Base-by-base conservation (phyloP, 2,888 invertebrate species). In the Lithophane semibrunnea region DNA sequence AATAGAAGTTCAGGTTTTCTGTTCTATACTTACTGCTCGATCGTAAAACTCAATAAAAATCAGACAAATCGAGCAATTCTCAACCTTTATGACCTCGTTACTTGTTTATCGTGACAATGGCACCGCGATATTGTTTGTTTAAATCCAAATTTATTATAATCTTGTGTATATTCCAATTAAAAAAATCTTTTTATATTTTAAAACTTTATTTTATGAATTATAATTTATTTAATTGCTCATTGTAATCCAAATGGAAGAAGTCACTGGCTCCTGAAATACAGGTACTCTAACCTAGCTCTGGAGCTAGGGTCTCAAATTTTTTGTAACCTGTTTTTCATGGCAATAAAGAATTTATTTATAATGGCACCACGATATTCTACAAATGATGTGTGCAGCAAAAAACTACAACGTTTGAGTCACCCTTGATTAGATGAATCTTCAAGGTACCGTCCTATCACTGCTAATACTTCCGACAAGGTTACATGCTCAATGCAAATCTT, bases 381-480 rank as follows among this genome's bases (percentile, higher is more conserved):
- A 21, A 73, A 44, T 21, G 44, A 16, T 18, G 12, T 75, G 29
- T n/a, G 13, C 16, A 47, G 4, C 10, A 75, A 29, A 75, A 47
- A 61, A 37, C 24, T 54, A 44, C 42, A 76, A 49, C 13, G 56
- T 61, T 82, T 82, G 44, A 49, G 12, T 76, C 63, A 63, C 16
- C 16, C 56, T 63, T 70, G 56, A 60, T 75, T 84, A 71, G 42
- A 67, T 44, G 37, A 56, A 54, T 64, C 49, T 37, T 75, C 64
- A 72, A 73, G 68, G 61, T n/a, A 24, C 49, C 67, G 54, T 79
- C 24, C 64, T 58, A 68, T 70, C 52, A 54, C 61, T 44, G 12
- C n/a, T 67, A 67, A 75, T 75, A 61, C 21, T 64, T 82, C 85
- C 77, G 63, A 82, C 85, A 82, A 69, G 75, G 66, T 56, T 70